Evolutionary conservation across 2,113 vertebrate species (phyloP).

Genomic region (Archilochus colubris): DNA sequence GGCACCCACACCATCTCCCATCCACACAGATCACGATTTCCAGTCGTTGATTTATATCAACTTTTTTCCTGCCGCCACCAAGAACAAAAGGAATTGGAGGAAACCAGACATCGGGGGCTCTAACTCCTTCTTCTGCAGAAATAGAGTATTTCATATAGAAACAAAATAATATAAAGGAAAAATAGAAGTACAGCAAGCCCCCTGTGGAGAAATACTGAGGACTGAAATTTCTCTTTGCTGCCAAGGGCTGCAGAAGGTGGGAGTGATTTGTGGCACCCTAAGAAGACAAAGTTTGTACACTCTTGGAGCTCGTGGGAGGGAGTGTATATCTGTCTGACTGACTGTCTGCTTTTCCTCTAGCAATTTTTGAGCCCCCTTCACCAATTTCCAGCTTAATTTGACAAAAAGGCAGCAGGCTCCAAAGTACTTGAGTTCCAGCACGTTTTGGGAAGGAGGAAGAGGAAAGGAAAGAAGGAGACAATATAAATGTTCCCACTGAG

Average conservation of each 20-base stretch:
- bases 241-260: neutral
- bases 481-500: neutral
- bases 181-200: neutral
- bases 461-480: neutral
- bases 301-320: neutral
- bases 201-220: neutral
- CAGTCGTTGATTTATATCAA: accelerated
- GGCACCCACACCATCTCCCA: neutral
- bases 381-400: neutral
- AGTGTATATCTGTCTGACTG: neutral
- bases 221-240: neutral
- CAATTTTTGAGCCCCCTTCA: neutral
- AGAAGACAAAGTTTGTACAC: neutral
- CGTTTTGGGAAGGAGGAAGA: neutral
- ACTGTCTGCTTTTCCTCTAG: neutral
- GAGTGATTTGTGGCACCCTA: neutral
- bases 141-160: neutral
- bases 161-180: neutral
- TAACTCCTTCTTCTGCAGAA: neutral
- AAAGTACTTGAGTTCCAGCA: neutral
- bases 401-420: neutral
- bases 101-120: neutral
- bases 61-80: neutral
- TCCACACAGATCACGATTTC: neutral
- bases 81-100: neutral